Evolutionary conservation across 2,113 vertebrate genomes (phyloP).

Genomic region (Gavia stellata): DNA sequence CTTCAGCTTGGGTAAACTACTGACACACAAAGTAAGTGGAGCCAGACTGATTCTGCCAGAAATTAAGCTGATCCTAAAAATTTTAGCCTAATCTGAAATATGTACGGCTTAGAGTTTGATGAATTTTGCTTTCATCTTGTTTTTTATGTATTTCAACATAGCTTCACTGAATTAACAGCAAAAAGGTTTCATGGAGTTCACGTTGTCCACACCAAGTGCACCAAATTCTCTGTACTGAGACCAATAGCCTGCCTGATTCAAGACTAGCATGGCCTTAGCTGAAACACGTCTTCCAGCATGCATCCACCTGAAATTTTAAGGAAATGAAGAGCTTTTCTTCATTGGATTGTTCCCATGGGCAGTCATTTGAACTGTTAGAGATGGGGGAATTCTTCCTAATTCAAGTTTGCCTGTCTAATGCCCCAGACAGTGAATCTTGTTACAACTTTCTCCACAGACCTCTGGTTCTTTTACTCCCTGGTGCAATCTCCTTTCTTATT

Average conservation of each 20-base stretch:
- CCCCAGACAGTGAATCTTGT: neutral
- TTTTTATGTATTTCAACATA: neutral
- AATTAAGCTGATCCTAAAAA: neutral
- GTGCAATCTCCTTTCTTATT: neutral
- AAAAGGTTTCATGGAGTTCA: neutral
- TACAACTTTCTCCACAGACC: neutral
- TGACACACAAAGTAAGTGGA: neutral
- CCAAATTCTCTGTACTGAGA: neutral
- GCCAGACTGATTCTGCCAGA: neutral
- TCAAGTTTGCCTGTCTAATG: neutral
- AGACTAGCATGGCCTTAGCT: neutral
- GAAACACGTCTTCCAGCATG: neutral
- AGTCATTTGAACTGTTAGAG: neutral
- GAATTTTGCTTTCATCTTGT: neutral
- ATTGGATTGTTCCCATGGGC: neutral
- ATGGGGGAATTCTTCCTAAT: neutral
- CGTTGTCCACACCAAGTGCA: neutral
- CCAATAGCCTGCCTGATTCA: neutral
- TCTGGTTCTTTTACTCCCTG: neutral
- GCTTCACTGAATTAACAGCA: neutral
- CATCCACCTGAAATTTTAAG: neutral
- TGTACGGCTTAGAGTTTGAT: neutral
- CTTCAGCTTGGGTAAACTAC: neutral
- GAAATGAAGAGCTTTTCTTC: neutral
- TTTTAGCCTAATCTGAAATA: neutral